Conservation (phyloP, 64 coral and sea anemone species). For the Dendronephthya gigantea region DNA sequence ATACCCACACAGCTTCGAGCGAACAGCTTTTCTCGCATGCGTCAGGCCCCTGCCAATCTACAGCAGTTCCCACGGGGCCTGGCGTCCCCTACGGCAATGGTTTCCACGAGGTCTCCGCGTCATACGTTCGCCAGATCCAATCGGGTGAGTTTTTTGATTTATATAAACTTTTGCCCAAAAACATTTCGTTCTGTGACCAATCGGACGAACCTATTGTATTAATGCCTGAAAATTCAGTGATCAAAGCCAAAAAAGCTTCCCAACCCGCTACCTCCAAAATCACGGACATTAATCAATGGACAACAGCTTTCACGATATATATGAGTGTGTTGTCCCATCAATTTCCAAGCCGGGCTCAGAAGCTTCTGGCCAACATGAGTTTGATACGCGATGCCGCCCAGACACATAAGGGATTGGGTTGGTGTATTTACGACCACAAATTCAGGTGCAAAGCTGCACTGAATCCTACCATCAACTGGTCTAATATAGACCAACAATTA, state of each 20-base stretch:
- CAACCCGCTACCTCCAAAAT: neutral
- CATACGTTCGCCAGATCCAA: neutral
- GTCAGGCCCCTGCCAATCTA: too few species aligned
- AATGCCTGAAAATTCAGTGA: neutral
- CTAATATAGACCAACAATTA: neutral
- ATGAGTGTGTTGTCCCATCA: slow-evolving; percentile 11
- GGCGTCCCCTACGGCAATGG: neutral
- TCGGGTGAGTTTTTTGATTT: too few species aligned
- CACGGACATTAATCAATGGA: slow-evolving; percentile 21
- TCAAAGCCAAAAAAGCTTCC: slow-evolving; percentile 16
- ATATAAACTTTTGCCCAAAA: too few species aligned
- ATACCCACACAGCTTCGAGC: too few species aligned
- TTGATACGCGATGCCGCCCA: neutral
- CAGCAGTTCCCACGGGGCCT: too few species aligned
- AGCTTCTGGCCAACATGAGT: neutral
- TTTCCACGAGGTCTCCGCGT: neutral
- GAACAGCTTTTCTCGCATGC: too few species aligned
- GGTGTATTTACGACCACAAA: neutral
- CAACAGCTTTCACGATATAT: slow-evolving; percentile 4
- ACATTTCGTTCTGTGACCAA: too few species aligned
- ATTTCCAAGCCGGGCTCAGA: neutral
- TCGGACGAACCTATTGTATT: neutral
- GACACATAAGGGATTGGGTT: neutral
- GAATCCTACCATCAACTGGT: neutral
- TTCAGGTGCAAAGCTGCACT: neutral